phyloP scores from a whole-genome alignment of 2,113 vertebrate genomes.

The Cariama cristata region DNA sequence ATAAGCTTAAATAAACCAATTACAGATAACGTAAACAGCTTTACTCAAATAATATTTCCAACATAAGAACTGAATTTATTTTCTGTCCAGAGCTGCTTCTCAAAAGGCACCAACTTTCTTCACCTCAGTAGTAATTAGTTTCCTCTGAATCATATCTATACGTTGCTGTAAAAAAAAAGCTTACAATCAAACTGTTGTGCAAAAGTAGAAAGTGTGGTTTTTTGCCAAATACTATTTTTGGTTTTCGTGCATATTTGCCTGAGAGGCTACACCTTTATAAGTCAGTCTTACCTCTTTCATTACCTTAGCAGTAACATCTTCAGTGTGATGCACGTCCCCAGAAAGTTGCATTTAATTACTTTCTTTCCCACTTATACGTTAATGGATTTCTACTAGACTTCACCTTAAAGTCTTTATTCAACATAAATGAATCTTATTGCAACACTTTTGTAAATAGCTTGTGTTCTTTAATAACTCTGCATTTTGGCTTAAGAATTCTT shows the following conservation, averaged over 20 bases:
- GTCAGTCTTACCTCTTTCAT: neutral
- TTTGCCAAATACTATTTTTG: accelerated
- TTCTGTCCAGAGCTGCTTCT: neutral
- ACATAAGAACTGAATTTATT: neutral
- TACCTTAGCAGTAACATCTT: neutral
- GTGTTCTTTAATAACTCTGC: neutral
- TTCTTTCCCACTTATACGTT: neutral
- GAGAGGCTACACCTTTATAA: neutral
- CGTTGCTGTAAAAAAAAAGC: neutral
- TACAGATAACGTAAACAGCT: neutral
- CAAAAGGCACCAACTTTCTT: neutral
- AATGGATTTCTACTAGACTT: neutral
- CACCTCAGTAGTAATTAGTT: neutral
- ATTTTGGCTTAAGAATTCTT: neutral
- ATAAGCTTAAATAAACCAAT: neutral
- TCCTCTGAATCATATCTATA: neutral
- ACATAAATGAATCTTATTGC: neutral
- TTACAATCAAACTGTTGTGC: neutral
- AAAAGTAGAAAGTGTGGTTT: neutral
- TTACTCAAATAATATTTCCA: neutral
- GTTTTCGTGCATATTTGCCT: neutral
- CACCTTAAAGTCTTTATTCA: neutral
- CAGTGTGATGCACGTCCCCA: neutral
- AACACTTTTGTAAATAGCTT: neutral
- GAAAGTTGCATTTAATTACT: neutral